phyloP scores from a whole-genome alignment of 2,888 invertebrate species.

The Argyresthia albistria region DNA sequence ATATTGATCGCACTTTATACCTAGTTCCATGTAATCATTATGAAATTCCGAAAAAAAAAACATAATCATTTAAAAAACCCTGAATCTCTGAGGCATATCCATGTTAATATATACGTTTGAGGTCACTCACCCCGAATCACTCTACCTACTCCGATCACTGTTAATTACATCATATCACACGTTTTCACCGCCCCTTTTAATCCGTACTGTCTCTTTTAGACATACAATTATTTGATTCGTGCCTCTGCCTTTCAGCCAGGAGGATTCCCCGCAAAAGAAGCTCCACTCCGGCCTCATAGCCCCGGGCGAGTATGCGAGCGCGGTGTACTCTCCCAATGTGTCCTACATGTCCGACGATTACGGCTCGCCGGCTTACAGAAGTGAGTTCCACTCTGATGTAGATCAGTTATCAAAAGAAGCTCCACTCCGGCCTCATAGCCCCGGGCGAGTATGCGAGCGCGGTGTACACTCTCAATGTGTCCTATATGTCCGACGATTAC shows the following conservation, averaged over 20 bases:
- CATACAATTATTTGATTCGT: not conserved
- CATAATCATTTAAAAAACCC: too few relatives aligned
- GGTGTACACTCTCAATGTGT: slow-evolving; percentile 63
- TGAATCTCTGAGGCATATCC: too few relatives aligned
- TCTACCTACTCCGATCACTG: too few relatives aligned
- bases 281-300: slow-evolving; percentile 40
- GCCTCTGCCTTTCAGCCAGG: slow-evolving; percentile 39
- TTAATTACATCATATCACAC: too few relatives aligned
- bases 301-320: slow-evolving; percentile 42
- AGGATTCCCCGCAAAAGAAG: slow-evolving; percentile 68
- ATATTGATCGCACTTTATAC: too few relatives aligned
- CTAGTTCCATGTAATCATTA: too few relatives aligned
- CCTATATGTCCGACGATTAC: slow-evolving; percentile 62
- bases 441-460: slow-evolving; percentile 45
- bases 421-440: slow-evolving; percentile 39
- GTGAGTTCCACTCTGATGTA: slow-evolving; percentile 22
- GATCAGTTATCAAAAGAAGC: slow-evolving; percentile 67
- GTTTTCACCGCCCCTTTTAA: too few relatives aligned
- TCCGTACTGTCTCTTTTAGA: not conserved
- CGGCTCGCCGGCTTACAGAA: slow-evolving; percentile 61
- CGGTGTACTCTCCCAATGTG: slow-evolving; percentile 62
- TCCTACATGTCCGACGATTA: slow-evolving; percentile 64
- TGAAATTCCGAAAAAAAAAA: too few relatives aligned
- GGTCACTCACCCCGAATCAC: too few relatives aligned
- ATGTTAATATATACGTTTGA: too few relatives aligned